Conservation (phyloP, 2,113 vertebrate species). For the Lagenorhynchus albirostris region DNA sequence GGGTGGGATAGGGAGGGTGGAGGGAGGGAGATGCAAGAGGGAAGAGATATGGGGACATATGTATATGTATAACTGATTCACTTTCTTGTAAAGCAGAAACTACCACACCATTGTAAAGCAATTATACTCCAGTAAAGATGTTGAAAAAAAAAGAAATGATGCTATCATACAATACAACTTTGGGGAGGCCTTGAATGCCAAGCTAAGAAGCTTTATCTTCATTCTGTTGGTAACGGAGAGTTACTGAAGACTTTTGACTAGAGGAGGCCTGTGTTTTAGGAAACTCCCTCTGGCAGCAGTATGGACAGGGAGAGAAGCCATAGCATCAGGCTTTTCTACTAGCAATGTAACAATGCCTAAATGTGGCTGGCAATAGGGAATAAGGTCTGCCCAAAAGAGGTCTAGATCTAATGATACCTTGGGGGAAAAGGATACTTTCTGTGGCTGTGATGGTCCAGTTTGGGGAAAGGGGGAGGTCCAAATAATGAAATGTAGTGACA, state of each 20-base stretch:
- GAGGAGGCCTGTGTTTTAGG: neutral
- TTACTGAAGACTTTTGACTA: neutral
- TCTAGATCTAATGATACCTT: neutral
- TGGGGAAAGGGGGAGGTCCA: neutral
- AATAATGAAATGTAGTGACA: neutral
- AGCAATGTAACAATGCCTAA: neutral
- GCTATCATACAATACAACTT: neutral
- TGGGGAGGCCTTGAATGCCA: neutral
- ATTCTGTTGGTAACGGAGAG: slow-evolving; percentile 3
- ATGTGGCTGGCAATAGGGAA: neutral
- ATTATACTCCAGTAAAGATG: too few species aligned
- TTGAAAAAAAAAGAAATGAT: neutral
- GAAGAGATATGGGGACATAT: too few species aligned
- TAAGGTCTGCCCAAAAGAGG: neutral
- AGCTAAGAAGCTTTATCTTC: slow-evolving; percentile 41
- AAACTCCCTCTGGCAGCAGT: neutral
- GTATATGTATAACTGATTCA: too few species aligned
- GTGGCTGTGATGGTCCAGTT: neutral
- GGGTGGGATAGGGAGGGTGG: too few species aligned
- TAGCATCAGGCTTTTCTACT: neutral
- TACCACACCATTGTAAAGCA: too few species aligned
- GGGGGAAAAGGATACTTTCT: neutral
- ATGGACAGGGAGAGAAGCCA: neutral
- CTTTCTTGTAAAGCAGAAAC: too few species aligned
- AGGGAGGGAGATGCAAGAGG: too few species aligned